Percentiles rank a stretch among this genome's conserved stretches.
Evolutionary conservation across 2,888 invertebrate species (phyloP).

Genomic region (Drosophila pegasa): DNA sequence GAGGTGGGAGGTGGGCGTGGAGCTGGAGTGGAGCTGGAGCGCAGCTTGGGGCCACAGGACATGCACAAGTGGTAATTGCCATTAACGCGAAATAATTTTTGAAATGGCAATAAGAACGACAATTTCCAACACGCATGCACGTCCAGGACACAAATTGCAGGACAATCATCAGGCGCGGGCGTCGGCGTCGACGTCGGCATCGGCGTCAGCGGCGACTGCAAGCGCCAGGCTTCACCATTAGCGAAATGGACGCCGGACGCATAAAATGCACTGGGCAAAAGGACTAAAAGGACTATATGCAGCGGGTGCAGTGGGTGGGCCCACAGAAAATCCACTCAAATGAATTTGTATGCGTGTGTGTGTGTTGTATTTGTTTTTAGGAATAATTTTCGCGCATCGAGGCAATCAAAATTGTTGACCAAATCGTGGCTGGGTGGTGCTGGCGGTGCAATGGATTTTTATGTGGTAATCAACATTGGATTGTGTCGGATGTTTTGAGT

Average conservation of each 20-base stretch:
- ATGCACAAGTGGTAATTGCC: slow-evolving; percentile 78
- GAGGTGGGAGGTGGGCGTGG: neutral
- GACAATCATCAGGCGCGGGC: slow-evolving; percentile 60
- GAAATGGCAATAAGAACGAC: slow-evolving; percentile 79
- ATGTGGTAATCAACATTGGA: slow-evolving; percentile 78
- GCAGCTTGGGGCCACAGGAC: slow-evolving; percentile 29
- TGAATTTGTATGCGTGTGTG: slow-evolving; percentile 69
- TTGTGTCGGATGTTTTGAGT: slow-evolving; percentile 76
- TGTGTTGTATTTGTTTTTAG: slow-evolving; percentile 65
- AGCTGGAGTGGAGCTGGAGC: neutral
- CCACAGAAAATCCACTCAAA: slow-evolving; percentile 74
- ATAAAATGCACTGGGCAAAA: slow-evolving; percentile 74
- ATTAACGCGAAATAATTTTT: slow-evolving; percentile 81
- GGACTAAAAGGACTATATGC: slow-evolving; percentile 52
- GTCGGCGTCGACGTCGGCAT: slow-evolving; percentile 23
- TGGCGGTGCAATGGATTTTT: slow-evolving; percentile 61
- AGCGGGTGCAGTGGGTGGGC: slow-evolving; percentile 1
- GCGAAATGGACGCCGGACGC: slow-evolving; percentile 54
- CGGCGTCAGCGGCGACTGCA: slow-evolving; percentile 17
- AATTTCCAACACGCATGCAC: slow-evolving; percentile 62
- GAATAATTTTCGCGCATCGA: slow-evolving; percentile 69
- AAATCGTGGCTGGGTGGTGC: slow-evolving; percentile 23
- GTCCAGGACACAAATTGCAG: slow-evolving; percentile 67
- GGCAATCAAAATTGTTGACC: slow-evolving; percentile 79
- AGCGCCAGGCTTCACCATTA: slow-evolving; percentile 46